Evolutionary conservation across 2,113 vertebrate species (phyloP).

Genomic region (Taxidea taxus): DNA sequence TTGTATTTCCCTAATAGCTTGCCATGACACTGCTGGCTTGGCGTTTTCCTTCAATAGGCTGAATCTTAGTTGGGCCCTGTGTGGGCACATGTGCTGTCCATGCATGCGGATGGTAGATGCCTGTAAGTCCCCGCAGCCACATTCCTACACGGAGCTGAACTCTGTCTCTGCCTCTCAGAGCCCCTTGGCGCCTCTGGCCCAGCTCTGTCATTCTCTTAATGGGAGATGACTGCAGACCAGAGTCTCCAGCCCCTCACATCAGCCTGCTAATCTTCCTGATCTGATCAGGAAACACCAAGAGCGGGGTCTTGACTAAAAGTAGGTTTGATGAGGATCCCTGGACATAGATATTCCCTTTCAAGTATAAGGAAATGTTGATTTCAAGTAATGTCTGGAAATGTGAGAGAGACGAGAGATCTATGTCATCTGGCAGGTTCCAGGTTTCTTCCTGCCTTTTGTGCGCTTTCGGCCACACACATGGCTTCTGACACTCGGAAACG

Average conservation of each 20-base stretch:
- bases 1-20: constrained; percentile 1
- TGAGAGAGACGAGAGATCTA: neutral
- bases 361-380: neutral
- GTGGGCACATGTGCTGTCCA: accelerated
- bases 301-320: neutral
- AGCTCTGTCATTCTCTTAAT: neutral
- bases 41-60: constrained; percentile 12
- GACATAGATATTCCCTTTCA: neutral
- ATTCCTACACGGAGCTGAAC: neutral
- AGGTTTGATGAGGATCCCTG: neutral
- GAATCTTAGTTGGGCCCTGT: neutral
- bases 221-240: neutral
- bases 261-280: neutral
- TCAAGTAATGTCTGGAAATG: neutral
- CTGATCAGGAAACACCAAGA: neutral
- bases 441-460: neutral
- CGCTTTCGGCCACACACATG: neutral
- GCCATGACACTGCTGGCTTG: neutral
- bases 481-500: neutral
- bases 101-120: neutral
- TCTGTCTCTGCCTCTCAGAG: neutral
- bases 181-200: neutral
- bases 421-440: neutral
- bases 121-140: neutral
- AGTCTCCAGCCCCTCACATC: neutral